phyloP scores from a whole-genome alignment of 2,888 invertebrate species.

The Didymodactylos carnosus region DNA sequence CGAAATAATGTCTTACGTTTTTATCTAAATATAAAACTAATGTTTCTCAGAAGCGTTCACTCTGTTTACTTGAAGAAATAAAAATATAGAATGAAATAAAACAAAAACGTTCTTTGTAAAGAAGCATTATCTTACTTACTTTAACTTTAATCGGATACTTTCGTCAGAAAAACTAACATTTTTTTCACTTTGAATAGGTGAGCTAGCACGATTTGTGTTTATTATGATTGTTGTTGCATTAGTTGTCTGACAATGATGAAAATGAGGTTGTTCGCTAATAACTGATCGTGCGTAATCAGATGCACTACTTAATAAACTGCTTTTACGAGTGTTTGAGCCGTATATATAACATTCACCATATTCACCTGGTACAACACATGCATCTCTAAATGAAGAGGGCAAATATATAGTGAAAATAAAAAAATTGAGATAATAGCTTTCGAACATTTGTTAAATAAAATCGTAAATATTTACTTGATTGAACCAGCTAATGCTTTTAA shows the following conservation, averaged over 20 bases:
- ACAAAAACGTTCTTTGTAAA: no score
- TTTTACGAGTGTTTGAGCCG: neutral
- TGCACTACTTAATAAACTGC: neutral
- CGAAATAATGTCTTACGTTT: no score
- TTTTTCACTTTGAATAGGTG: neutral
- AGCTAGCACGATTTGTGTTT: neutral
- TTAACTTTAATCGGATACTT: neutral
- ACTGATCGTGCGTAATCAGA: neutral
- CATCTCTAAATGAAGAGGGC: neutral
- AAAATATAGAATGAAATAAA: no score
- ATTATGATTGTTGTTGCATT: neutral
- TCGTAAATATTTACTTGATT: neutral
- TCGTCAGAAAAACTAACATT: neutral
- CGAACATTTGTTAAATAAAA: neutral
- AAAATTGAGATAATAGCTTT: neutral
- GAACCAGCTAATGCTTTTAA: neutral
- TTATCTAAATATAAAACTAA: no score
- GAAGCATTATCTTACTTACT: neutral
- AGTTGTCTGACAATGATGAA: neutral
- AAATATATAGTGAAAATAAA: neutral
- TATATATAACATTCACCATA: neutral
- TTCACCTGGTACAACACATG: neutral
- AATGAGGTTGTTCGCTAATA: neutral
- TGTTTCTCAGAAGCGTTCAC: no score
- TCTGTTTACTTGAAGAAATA: no score